Conservation (phyloP, 2,797 vertebrate genomes). For the Podargus strigoides region DNA sequence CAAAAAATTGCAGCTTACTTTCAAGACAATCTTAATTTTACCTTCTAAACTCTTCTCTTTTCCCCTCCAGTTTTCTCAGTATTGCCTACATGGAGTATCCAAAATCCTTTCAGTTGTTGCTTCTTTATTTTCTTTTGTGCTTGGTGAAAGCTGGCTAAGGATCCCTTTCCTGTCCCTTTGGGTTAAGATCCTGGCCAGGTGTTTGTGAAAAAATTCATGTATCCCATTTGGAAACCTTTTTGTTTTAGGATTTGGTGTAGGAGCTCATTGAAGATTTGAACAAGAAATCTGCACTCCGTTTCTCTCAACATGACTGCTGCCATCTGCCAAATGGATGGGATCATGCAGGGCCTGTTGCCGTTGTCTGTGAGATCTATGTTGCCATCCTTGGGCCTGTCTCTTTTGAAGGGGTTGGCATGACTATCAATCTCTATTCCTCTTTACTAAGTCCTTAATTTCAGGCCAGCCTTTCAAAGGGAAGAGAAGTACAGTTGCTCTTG, state of each 20-base stretch:
- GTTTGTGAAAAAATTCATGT: not conserved
- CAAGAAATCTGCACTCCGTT: not conserved
- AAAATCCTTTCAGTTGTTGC: not conserved
- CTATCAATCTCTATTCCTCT: not conserved
- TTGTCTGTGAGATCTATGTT: not conserved
- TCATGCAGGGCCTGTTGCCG: not conserved
- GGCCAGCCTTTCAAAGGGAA: not conserved
- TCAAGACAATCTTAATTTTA: not conserved
- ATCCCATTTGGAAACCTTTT: not conserved
- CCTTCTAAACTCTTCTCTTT: not conserved
- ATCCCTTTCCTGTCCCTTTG: not conserved
- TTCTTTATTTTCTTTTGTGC: not conserved
- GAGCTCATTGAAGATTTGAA: not conserved
- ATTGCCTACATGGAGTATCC: not conserved
- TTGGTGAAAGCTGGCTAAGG: not conserved
- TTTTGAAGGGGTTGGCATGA: not conserved
- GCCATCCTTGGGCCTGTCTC: not conserved
- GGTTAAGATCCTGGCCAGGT: not conserved
- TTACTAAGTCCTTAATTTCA: not conserved
- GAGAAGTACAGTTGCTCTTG: not conserved
- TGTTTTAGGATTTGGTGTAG: not conserved
- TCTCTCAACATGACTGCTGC: not conserved
- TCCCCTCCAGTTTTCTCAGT: not conserved
- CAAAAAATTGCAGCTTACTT: not conserved
- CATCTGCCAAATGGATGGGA: not conserved